phyloP scores from a whole-genome alignment of 2,888 invertebrate species.

The Yponomeuta cagnagella region DNA sequence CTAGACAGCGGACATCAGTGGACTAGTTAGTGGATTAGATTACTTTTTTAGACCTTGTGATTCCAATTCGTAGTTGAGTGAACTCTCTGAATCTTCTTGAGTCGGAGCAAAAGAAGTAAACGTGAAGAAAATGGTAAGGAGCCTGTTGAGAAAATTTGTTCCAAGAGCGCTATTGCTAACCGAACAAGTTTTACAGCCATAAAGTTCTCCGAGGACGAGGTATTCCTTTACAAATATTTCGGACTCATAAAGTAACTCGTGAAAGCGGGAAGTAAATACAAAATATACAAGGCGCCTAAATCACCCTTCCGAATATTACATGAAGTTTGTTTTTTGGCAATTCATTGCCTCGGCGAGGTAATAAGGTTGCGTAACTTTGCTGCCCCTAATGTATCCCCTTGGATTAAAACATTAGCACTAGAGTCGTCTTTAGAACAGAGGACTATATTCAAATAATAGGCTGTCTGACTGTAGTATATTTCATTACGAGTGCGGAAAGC shows the following conservation, averaged over 20 bases:
- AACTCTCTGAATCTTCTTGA: neutral
- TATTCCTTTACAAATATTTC: conserved; percentile 2
- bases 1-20: no score
- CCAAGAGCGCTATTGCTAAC: neutral
- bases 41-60: no score
- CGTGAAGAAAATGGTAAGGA: neutral
- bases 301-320: conserved; percentile 1
- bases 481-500: no score
- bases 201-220: neutral
- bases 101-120: neutral
- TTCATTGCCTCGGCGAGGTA: neutral
- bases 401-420: neutral
- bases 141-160: neutral
- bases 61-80: neutral
- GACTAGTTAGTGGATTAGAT: no score
- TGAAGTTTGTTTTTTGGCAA: conserved; percentile 11
- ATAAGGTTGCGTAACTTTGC: conserved; percentile 5
- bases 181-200: neutral
- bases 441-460: neutral
- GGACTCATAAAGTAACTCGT: neutral
- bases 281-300: neutral
- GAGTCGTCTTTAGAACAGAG: neutral
- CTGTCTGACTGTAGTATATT: no score
- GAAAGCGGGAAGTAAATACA: neutral
- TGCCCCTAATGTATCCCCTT: neutral